Conservation (phyloP, 2,797 vertebrate species). For the Crenichthys baileyi region DNA sequence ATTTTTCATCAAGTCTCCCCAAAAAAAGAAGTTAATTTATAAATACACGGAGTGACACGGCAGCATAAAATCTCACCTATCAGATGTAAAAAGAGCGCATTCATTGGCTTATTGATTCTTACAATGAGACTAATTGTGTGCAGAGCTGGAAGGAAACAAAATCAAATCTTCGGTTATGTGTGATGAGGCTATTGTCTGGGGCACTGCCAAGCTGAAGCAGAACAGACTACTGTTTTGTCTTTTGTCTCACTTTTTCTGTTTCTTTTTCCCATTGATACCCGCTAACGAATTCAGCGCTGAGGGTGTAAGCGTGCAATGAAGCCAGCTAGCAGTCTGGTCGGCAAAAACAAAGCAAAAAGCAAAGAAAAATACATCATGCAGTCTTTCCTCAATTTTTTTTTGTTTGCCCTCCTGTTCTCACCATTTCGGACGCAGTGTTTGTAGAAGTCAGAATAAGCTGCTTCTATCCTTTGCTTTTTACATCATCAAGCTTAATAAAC, state of each 20-base stretch:
- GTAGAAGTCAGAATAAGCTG: slow-evolving; percentile 21
- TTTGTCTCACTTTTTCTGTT: slow-evolving; percentile 18
- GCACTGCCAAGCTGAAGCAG: slow-evolving; percentile 16
- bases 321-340: background rate
- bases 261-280: slow-evolving; percentile 3
- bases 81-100: slow-evolving; percentile 27
- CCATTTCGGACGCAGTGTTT: slow-evolving; percentile 5
- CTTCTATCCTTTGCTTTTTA: slow-evolving; percentile 7
- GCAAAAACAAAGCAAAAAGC: background rate
- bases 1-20: slow-evolving; percentile 2
- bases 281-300: slow-evolving; percentile 14
- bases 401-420: slow-evolving; percentile 12
- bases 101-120: slow-evolving; percentile 26
- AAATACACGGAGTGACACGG: background rate
- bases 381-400: background rate
- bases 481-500: background rate
- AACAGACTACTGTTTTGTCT: slow-evolving; percentile 31
- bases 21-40: slow-evolving; percentile 11
- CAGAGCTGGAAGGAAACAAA: slow-evolving; percentile 23
- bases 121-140: slow-evolving; percentile 10
- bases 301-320: background rate
- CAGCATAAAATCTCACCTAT: slow-evolving; percentile 9
- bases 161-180: slow-evolving; percentile 16
- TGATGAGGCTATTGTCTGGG: slow-evolving; percentile 38
- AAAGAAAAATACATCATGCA: background rate